Conservation (phyloP, 2,888 invertebrate genomes). For the Standfussiana lucernea region DNA sequence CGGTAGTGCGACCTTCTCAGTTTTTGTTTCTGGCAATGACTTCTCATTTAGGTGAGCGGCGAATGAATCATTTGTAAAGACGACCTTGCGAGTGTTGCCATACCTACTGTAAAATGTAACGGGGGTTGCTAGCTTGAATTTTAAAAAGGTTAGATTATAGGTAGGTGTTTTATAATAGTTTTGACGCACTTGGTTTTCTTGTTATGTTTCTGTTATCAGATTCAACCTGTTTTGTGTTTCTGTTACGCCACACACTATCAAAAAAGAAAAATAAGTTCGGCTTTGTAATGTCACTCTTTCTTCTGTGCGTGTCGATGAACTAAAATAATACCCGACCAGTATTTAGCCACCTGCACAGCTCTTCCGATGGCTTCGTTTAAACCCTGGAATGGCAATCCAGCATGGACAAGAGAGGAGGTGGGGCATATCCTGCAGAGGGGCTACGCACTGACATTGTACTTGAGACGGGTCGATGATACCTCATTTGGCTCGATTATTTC, state of each 20-base stretch:
- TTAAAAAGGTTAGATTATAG: conserved; percentile 34
- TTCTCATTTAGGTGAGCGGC: conserved; percentile 54
- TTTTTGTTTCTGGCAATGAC: conserved; percentile 62
- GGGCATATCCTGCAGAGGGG: too few relatives aligned
- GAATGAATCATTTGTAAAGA: conserved; percentile 52
- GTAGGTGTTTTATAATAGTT: conserved; percentile 2
- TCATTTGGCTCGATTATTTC: too few relatives aligned
- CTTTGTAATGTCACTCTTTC: not conserved
- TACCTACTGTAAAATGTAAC: conserved; percentile 46
- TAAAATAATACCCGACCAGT: too few relatives aligned
- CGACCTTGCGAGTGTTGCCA: conserved; percentile 55
- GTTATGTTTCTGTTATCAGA: not conserved
- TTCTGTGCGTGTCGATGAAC: too few relatives aligned
- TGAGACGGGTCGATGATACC: too few relatives aligned
- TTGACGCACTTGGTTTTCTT: not conserved
- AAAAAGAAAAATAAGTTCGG: not conserved
- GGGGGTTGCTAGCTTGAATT: conserved; percentile 42
- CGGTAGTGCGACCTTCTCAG: conserved; percentile 55
- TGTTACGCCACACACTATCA: not conserved
- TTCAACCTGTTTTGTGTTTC: not conserved
- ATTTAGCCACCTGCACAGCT: too few relatives aligned
- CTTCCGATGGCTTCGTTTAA: too few relatives aligned
- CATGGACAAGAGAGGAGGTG: too few relatives aligned
- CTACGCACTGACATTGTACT: too few relatives aligned
- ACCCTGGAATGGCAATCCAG: too few relatives aligned